Conservation (phyloP, 2,113 vertebrate genomes). For the Caranx melampygus region DNA sequence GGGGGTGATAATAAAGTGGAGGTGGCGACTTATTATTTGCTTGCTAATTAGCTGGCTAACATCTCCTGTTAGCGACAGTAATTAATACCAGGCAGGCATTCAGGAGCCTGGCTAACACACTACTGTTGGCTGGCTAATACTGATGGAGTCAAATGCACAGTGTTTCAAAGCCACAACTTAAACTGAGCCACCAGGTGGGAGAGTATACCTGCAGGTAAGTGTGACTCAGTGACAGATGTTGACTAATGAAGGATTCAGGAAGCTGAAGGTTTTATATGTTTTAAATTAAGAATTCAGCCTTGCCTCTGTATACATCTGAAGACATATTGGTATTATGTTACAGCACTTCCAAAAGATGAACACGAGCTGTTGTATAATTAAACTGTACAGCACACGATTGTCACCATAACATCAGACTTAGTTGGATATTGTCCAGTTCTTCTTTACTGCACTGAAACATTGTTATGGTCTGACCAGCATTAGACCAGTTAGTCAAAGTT, state of each 20-base stretch:
- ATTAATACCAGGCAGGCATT: background rate
- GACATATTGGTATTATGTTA: background rate
- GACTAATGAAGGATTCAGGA: background rate
- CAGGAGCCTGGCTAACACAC: background rate
- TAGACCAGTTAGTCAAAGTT: background rate
- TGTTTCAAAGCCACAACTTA: background rate
- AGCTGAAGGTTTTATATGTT: background rate
- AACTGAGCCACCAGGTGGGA: background rate
- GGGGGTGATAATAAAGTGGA: slow-evolving; percentile 7
- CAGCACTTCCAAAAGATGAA: background rate
- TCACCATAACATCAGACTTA: background rate
- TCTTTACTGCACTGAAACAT: background rate
- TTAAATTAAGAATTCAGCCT: background rate
- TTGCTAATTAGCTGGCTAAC: slow-evolving; percentile 63
- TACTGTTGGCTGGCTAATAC: background rate
- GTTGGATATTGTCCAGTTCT: background rate
- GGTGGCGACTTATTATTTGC: slow-evolving; percentile 31
- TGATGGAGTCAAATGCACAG: background rate
- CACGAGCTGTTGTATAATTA: background rate
- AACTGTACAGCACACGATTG: background rate
- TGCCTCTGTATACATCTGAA: background rate
- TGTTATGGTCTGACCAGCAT: fast-evolving
- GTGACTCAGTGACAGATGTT: background rate
- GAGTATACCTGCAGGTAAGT: too few species aligned
- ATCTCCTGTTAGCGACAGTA: slow-evolving; percentile 18